Conservation (phyloP, 2,113 vertebrate genomes). For the Micronycteris hirsuta region DNA sequence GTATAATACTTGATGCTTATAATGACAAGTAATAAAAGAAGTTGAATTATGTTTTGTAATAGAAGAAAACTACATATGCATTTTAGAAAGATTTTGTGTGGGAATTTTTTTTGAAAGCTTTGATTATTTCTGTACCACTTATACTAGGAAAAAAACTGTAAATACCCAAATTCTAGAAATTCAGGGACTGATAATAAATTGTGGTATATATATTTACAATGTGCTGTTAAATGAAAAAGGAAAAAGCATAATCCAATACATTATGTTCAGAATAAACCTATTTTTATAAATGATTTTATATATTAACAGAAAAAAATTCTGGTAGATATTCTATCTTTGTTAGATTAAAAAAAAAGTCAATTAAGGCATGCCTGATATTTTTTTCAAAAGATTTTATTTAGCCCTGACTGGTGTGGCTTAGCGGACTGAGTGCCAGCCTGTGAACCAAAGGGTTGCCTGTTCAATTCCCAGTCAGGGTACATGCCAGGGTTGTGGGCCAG, state of each 20-base stretch:
- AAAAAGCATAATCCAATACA: neutral
- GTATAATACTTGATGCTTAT: neutral
- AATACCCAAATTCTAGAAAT: constrained; percentile 31
- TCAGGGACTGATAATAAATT: neutral
- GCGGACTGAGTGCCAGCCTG: no score
- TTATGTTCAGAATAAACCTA: neutral
- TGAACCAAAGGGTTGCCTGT: no score
- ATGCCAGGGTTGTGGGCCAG: no score
- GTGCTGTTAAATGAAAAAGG: neutral
- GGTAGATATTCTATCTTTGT: neutral
- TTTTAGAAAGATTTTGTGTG: neutral
- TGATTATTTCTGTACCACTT: neutral
- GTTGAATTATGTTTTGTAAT: neutral
- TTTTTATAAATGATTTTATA: constrained; percentile 1
- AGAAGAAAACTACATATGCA: neutral
- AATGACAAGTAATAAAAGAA: neutral
- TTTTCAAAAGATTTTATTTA: no score
- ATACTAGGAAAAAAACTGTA: neutral
- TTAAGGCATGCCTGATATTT: no score
- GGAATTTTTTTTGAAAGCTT: neutral
- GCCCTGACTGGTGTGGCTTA: no score
- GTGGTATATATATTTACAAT: neutral
- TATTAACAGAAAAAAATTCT: neutral
- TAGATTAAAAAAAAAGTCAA: neutral
- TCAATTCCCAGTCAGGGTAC: no score